A percentile compares a stretch with the other conserved stretches of the same genome.
Evolutionary conservation across 2,113 vertebrate genomes (phyloP).

Genomic region (Gymnorhina tibicen): DNA sequence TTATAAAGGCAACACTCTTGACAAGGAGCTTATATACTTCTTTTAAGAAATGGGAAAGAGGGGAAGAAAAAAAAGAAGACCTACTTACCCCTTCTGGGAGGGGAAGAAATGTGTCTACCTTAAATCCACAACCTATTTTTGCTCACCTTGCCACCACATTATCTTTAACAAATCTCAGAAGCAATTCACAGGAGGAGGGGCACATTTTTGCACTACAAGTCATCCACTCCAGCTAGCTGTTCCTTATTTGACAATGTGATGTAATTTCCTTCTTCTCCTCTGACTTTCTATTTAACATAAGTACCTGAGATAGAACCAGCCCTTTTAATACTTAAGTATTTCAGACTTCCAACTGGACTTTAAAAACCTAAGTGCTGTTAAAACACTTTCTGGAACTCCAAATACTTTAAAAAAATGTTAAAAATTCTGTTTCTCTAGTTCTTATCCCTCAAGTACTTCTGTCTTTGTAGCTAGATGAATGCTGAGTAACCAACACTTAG

Average conservation of each 20-base stretch:
- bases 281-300: constrained; percentile 68
- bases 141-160: constrained; percentile 61
- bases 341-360: background rate
- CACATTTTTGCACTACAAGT: constrained; percentile 73
- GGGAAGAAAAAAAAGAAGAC: background rate
- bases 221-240: constrained; percentile 66
- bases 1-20: background rate
- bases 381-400: background rate
- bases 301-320: constrained; percentile 14
- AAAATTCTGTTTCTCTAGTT: background rate
- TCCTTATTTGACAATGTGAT: constrained; percentile 77
- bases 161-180: constrained; percentile 71
- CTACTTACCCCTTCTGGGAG: background rate
- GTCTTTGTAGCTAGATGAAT: background rate
- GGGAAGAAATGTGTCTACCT: constrained; percentile 11
- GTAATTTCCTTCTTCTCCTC: constrained; percentile 72
- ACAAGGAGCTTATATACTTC: background rate
- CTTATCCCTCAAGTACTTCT: background rate
- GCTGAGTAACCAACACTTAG: background rate
- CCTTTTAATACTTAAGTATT: constrained; percentile 10
- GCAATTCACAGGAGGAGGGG: constrained; percentile 70
- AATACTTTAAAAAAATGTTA: background rate
- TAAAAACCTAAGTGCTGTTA: background rate
- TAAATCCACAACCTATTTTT: constrained; percentile 63
- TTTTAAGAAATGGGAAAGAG: background rate